phyloP scores from a whole-genome alignment of 2,888 invertebrate species.

The Lithophane semibrunnea region DNA sequence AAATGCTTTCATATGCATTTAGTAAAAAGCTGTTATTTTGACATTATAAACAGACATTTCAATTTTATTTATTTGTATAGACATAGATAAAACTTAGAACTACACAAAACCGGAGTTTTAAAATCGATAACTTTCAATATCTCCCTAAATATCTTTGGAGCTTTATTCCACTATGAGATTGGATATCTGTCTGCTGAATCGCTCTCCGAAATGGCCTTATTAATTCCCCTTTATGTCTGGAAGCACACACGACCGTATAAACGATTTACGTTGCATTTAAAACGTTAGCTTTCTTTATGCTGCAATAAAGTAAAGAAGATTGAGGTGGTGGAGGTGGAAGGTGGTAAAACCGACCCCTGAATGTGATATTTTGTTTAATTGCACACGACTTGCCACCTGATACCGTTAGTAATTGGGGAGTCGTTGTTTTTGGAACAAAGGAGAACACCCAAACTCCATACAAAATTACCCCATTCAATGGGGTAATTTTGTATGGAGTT shows the following conservation, averaged over 20 bases:
- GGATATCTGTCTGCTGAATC: constrained; percentile 84
- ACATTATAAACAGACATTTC: no score
- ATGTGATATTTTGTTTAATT: constrained; percentile 85
- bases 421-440: constrained; percentile 60
- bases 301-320: constrained; percentile 84
- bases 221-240: constrained; percentile 88
- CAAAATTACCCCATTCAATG: no score
- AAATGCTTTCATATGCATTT: no score
- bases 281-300: constrained; percentile 88
- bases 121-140: constrained; percentile 88
- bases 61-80: no score
- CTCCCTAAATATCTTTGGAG: constrained; percentile 79
- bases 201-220: constrained; percentile 86
- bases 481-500: no score
- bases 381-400: constrained; percentile 82
- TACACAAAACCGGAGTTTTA: constrained; percentile 77
- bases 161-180: constrained; percentile 74
- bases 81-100: constrained; percentile 68
- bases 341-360: constrained; percentile 72
- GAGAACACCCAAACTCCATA: no score
- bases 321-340: constrained; percentile 45
- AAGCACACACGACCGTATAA: constrained; percentile 81
- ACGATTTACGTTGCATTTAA: constrained; percentile 86
- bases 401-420: constrained; percentile 69
- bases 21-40: no score